Percentiles rank a stretch among this genome's conserved stretches.
Conservation (phyloP, 2,113 vertebrate genomes). For the Scortum barcoo region DNA sequence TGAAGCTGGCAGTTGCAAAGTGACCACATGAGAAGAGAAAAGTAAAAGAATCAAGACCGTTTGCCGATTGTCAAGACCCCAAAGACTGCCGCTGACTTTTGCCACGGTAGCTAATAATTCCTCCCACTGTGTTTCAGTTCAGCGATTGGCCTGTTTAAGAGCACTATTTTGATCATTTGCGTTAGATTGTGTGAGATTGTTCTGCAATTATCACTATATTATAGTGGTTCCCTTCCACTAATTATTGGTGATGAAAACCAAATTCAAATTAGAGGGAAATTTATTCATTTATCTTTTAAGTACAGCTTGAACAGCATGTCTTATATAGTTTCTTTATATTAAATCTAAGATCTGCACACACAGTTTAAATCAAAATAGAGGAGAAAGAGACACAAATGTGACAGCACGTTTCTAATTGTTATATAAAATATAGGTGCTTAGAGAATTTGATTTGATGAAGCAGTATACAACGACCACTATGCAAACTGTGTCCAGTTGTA, state of each 20-base stretch:
- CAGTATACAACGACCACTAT: neutral
- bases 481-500: neutral
- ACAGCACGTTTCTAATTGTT: neutral
- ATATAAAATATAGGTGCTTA: neutral
- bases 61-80: conserved; percentile 37
- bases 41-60: conserved; percentile 42
- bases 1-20: conserved; percentile 62
- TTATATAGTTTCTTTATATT: neutral
- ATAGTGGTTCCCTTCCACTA: conserved; percentile 55
- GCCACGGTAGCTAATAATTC: neutral
- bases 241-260: conserved; percentile 23
- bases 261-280: conserved; percentile 11
- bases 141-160: neutral
- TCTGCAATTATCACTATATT: conserved; percentile 7
- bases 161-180: neutral
- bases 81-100: conserved; percentile 16
- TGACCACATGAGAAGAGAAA: conserved; percentile 51
- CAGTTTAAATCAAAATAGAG: conserved; percentile 11
- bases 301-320: conserved; percentile 13
- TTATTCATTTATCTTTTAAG: conserved; percentile 17
- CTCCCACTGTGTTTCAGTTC: conserved; percentile 21
- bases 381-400: neutral
- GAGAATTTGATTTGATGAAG: neutral
- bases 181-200: neutral
- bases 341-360: neutral